Conservation (phyloP, 2,113 vertebrate genomes). For the Gambusia holbrooki region DNA sequence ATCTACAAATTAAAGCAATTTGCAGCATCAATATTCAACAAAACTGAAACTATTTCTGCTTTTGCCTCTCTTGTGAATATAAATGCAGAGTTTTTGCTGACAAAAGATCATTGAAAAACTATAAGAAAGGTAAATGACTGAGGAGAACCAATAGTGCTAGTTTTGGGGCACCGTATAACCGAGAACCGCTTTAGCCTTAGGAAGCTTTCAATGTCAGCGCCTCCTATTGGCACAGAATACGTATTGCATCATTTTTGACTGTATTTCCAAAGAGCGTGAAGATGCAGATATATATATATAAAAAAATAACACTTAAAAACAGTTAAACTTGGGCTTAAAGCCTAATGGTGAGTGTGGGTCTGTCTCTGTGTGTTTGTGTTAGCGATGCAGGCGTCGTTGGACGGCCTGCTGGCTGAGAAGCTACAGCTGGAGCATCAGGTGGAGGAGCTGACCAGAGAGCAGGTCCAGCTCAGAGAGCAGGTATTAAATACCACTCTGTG, state of each 20-base stretch:
- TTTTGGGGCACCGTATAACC: too few relatives aligned
- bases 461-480: constrained; percentile 72
- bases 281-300: too few relatives aligned
- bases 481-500: constrained; percentile 53
- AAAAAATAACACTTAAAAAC: too few relatives aligned
- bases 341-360: background rate
- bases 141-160: too few relatives aligned
- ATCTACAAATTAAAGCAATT: background rate
- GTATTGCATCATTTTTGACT: too few relatives aligned
- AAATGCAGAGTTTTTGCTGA: background rate
- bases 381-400: constrained; percentile 81
- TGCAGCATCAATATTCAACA: background rate
- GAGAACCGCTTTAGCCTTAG: too few relatives aligned
- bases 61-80: background rate
- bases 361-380: constrained; percentile 1
- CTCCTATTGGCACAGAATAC: too few relatives aligned
- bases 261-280: too few relatives aligned
- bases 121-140: too few relatives aligned
- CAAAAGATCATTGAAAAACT: too few relatives aligned
- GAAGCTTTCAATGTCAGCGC: too few relatives aligned
- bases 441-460: constrained; percentile 73
- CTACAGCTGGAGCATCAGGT: constrained; percentile 74
- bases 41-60: background rate
- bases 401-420: constrained; percentile 77
- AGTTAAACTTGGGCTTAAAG: too few relatives aligned